A percentile compares a stretch with the other conserved stretches of the same genome.
These are phyloP conservation scores for Heliconius aoede DNA, from an alignment of 2,888 invertebrate species.

Conservation along the genomic window DNA sequence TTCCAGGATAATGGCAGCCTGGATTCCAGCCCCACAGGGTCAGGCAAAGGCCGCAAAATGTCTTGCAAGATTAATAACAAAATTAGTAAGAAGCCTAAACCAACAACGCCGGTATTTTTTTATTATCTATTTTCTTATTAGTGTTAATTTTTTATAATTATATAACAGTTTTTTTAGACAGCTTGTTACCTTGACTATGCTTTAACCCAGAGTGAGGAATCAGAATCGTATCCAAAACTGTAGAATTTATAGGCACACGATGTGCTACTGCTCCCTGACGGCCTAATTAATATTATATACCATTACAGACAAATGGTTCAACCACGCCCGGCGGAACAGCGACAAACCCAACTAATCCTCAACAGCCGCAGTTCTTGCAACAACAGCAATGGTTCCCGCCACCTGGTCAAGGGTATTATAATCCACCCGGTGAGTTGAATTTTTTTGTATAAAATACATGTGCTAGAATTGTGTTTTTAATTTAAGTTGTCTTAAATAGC, in stretches of 20 bases:
- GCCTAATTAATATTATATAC: not conserved
- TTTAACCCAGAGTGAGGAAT: not conserved
- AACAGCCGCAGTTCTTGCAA: constrained; percentile 79
- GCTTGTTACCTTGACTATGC: too few species aligned
- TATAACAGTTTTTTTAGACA: too few species aligned
- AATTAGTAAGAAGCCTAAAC: constrained; percentile 75
- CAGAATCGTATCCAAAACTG: not conserved
- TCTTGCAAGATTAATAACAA: constrained; percentile 81
- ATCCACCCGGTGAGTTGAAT: constrained; percentile 64
- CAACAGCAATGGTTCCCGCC: constrained; percentile 85
- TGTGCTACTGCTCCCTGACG: not conserved
- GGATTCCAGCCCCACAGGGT: constrained; percentile 86
- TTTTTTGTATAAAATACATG: not conserved
- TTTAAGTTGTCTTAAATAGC: too few species aligned
- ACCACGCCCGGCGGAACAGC: constrained; percentile 66
- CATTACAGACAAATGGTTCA: constrained; percentile 64
- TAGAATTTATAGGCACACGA: not conserved
- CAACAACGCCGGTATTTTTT: constrained; percentile 70
- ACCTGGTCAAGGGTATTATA: constrained; percentile 77
- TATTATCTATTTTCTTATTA: constrained; percentile 44
- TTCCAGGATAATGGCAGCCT: constrained; percentile 84
- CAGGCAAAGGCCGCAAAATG: constrained; percentile 78
- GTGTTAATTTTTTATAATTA: too few species aligned
- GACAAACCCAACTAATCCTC: constrained; percentile 74
- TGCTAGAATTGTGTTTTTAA: not conserved